phyloP scores from a whole-genome alignment of 1,140 invertebrate species.

The Hycleus phaleratus region DNA sequence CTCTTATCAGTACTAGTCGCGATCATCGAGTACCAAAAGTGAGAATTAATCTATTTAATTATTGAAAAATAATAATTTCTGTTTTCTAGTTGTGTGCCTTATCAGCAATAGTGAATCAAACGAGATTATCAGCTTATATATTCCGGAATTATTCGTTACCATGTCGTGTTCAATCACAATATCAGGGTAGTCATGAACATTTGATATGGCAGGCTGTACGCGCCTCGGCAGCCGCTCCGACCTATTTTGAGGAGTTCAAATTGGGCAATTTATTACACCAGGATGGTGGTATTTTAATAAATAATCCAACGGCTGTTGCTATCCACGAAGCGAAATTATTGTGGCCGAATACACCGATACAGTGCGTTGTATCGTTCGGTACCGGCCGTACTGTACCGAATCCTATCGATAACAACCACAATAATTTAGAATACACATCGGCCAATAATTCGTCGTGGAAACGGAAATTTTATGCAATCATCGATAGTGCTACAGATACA shows the following conservation, averaged over 20 bases:
- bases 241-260: constrained; percentile 83
- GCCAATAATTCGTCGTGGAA: constrained; percentile 56
- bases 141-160: constrained; percentile 87
- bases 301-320: constrained; percentile 87
- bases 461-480: constrained; percentile 74
- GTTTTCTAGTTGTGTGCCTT: constrained; percentile 60
- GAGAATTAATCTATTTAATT: constrained; percentile 12
- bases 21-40: constrained; percentile 58
- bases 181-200: constrained; percentile 67
- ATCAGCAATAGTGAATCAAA: constrained; percentile 75
- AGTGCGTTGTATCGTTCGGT: constrained; percentile 85
- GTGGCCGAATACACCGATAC: constrained; percentile 73
- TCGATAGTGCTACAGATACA: constrained; percentile 87
- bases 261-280: constrained; percentile 71
- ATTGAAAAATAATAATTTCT: constrained; percentile 10
- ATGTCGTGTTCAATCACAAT: constrained; percentile 64
- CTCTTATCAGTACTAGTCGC: constrained; percentile 57
- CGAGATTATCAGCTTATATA: constrained; percentile 72
- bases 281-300: constrained; percentile 82
- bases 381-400: constrained; percentile 59
- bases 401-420: constrained; percentile 31
- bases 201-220: constrained; percentile 81
- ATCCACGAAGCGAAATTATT: constrained; percentile 81
- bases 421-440: constrained; percentile 19
- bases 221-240: constrained; percentile 87